Evolutionary conservation across 2,888 invertebrate genomes (phyloP), one percentile per base, ranked within the genome.

Genomic region (Cosmia pyralina): DNA sequence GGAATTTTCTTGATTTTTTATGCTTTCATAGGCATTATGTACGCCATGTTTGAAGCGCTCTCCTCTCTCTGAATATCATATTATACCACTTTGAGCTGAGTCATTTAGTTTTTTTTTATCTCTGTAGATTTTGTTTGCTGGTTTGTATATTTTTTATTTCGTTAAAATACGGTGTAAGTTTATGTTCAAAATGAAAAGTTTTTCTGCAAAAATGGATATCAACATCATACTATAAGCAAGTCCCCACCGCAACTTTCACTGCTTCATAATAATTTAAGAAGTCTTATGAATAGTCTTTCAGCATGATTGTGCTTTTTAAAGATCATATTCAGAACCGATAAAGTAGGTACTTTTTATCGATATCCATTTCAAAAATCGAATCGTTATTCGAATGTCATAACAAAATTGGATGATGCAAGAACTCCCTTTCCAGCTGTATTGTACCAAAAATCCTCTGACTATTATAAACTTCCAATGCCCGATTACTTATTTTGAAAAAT

Each of bases 1-100:
- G 95, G 93, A 92, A 93, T 93, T 94, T 94, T 94, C 93, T 95
- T 94, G 93, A 94, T 96, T 96, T 96, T 96, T 96, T 96, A 95
- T 94, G 96, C 96, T 95, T 93, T 94, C 93, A 94, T 94, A 95
- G 93, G 95, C 95, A 94, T 92, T 95, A 93, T 92, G 91, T 91
- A 90, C 89, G 92, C 90, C 83, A 87, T 88, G 91, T 92, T 92
- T 92, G 92, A 94, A 86, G 94, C 91, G 93, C 93, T 91, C 94
- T 93, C 87, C 77, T 85, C 88, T 92, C 92, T 91, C 92, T 91
- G 93, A 94, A 95, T 95, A 94, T 93, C 93, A 93, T 93, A 93
- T 94, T 92, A 94, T 90, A 89, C 92, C 91, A 89, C 89, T 92
- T 92, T 91, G 84, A 87, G 92, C 92, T 92, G 90, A 91, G 89